Base-by-base conservation (phyloP, 2,797 vertebrate species). In the Coendou prehensilis region DNA sequence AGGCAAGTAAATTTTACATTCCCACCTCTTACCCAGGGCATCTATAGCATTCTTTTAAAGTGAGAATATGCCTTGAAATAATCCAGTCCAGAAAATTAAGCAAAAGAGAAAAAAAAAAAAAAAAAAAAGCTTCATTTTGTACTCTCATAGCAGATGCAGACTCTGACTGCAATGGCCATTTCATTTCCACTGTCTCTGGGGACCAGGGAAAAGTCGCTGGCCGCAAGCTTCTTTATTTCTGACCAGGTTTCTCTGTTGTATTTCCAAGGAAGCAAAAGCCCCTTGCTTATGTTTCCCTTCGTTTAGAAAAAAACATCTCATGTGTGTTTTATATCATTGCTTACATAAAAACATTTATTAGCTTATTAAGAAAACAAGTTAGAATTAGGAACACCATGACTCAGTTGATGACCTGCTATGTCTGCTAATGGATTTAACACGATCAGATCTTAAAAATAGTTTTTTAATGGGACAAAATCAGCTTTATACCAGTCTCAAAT, bases 361-460 rank as follows among this genome's bases (percentile, higher is more conserved):
- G 57, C 30, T 50, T 33, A 79, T 57, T 59, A 81, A 63, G 87
- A 96, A 96, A 92, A 67, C 18, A 92, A 87, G 47, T 88, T 95
- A 67, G 61, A 90, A 93, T 92, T 64, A 91, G 37, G 37, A 87
- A 22, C 0, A 61, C 50, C 47, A 89, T 71, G 41, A 87, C 56
- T 86, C 71, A 92, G 13, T 56, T 45, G 76, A 80, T 54, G 30
- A 69, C 17, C 69, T 11, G 73, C 18, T 63, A 20, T 54, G 78
- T 71, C 54, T 87, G 85, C 79, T 93, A 18, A 45, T 90, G 37
- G 13, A 91, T 64, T 79, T 80, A 83, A 94, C 95, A 83, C 64
- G 13, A 89, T 71, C 45, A 57, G 30, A 81, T 63, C 37, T 95
- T 87, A 59, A 92, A 92, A 88, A 80, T 9, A 57, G 67, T 63